Conservation (phyloP, 1,140 invertebrate species). For the Bilobella aurantiaca region DNA sequence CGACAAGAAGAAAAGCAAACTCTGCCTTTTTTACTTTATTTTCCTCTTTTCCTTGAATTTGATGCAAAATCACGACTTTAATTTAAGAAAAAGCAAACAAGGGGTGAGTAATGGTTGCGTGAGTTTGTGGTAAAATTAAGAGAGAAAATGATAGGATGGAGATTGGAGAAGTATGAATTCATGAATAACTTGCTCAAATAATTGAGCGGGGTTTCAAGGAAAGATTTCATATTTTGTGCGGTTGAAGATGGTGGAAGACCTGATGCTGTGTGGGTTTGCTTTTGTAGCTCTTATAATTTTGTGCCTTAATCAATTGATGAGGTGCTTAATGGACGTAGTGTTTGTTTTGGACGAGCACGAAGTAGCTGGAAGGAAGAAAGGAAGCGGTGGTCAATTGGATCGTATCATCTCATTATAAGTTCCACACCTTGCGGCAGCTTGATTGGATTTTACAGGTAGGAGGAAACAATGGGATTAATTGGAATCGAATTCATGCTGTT, state of each 20-base stretch:
- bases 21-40: no score
- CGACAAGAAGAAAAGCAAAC: no score
- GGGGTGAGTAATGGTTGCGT: conserved; percentile 1
- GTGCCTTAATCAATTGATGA: not conserved
- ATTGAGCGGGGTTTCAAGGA: no score
- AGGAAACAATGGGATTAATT: conserved; percentile 6
- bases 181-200: no score
- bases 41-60: no score
- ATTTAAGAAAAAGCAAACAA: conserved; percentile 20
- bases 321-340: not conserved
- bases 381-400: not conserved
- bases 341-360: not conserved
- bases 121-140: no score
- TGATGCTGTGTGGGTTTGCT: not conserved
- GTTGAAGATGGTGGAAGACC: no score
- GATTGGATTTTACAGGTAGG: not conserved
- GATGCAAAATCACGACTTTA: conserved; percentile 28
- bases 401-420: conserved; percentile 1
- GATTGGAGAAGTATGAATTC: no score
- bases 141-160: no score
- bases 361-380: not conserved
- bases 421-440: not conserved
- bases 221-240: no score
- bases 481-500: not conserved
- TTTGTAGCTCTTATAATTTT: not conserved